Conservation (phyloP, 2,113 vertebrate species). For the Eretmochelys imbricata region DNA sequence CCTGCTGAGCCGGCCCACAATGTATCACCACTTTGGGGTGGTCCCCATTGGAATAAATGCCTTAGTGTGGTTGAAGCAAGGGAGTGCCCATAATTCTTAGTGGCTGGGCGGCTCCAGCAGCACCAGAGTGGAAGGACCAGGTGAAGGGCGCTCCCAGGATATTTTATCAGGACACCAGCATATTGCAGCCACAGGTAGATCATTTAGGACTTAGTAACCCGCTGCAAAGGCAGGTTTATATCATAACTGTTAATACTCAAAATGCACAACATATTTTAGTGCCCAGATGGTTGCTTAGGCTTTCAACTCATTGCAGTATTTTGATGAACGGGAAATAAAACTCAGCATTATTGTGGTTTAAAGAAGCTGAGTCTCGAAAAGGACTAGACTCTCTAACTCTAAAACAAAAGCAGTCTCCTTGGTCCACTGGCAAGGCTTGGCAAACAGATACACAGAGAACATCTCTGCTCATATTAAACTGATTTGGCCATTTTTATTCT, state of each 20-base stretch:
- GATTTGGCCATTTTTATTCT: constrained; percentile 77
- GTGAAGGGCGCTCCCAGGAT: not conserved
- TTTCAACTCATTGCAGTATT: not conserved
- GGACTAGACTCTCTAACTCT: constrained; percentile 15
- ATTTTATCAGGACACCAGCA: rapidly evolving
- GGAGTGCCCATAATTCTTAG: rapidly evolving
- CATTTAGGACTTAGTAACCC: not conserved
- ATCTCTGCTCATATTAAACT: constrained; percentile 73
- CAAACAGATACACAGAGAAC: constrained; percentile 50
- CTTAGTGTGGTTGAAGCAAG: not conserved
- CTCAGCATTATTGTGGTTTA: not conserved
- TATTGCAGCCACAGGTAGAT: rapidly evolving
- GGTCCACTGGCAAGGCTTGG: constrained; percentile 25
- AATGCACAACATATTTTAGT: not conserved
- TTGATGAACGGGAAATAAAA: not conserved
- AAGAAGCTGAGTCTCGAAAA: constrained; percentile 28
- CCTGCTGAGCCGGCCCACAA: not conserved
- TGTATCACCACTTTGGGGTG: not conserved
- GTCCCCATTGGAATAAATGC: rapidly evolving
- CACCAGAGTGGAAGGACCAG: not conserved
- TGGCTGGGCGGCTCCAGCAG: not conserved
- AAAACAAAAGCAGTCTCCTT: constrained; percentile 61
- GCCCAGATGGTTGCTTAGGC: not conserved
- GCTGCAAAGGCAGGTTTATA: rapidly evolving
- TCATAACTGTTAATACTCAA: not conserved